phyloP scores from a whole-genome alignment of 2,113 vertebrate genomes.

The Lampris megalopsis region DNA sequence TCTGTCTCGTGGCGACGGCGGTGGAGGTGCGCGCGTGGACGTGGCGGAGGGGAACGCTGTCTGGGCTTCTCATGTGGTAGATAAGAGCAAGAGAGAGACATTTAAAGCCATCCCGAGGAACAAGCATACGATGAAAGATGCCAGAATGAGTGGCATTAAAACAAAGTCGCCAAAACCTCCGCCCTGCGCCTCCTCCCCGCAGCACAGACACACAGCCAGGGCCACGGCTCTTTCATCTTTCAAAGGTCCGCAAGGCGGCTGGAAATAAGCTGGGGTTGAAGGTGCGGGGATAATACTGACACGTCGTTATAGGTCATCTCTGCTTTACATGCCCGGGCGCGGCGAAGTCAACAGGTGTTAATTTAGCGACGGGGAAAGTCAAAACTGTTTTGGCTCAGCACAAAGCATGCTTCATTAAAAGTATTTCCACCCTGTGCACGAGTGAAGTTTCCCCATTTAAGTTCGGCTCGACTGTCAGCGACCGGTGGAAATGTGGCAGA shows the following conservation, averaged over 20 bases:
- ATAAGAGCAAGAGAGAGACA: conserved; percentile 74
- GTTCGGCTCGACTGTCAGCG: conserved; percentile 14
- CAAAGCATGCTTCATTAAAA: conserved; percentile 29
- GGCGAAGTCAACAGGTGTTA: conserved; percentile 33
- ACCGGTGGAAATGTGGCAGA: background rate
- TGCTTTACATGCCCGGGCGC: conserved; percentile 8
- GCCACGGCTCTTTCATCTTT: conserved; percentile 67
- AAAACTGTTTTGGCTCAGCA: conserved; percentile 21
- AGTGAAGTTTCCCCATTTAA: background rate
- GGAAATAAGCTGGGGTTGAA: conserved; percentile 61
- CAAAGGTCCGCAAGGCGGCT: conserved; percentile 51
- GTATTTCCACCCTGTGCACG: background rate
- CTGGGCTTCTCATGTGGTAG: conserved; percentile 81
- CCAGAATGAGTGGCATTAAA: conserved; percentile 67
- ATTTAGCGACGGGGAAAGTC: conserved; percentile 50
- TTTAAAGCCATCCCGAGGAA: conserved; percentile 72
- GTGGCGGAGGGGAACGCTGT: conserved; percentile 50
- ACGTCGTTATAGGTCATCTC: conserved; percentile 67
- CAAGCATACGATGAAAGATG: conserved; percentile 76
- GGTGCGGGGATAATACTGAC: conserved; percentile 48
- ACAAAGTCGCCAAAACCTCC: conserved; percentile 58
- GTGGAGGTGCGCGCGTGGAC: background rate
- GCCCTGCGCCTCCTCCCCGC: conserved; percentile 3
- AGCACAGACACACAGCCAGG: conserved; percentile 34
- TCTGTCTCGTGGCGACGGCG: conserved; percentile 64